Base-by-base conservation (phyloP, 2,113 vertebrate genomes). In the Serinus canaria region DNA sequence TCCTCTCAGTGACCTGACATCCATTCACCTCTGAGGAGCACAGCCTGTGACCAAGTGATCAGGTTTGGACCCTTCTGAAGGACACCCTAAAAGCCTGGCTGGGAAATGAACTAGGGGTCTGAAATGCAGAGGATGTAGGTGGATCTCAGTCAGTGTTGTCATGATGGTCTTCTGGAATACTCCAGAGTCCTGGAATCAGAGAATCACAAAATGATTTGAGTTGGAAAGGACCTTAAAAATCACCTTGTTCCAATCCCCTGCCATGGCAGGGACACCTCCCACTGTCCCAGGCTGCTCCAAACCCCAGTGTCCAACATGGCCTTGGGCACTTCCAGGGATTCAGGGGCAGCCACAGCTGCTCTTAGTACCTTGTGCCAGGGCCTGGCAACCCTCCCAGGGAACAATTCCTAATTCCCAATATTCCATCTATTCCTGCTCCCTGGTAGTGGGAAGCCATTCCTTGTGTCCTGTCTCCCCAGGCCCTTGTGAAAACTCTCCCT, bases 381-480 rank as follows among this genome's bases (percentile, higher is more conserved):
- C 43, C 66, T 88, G 0, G 2, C 10, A 30, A 56, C 30, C 58
- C 66, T 79, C 3, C 0, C n/a, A 72, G 56, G 21, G 19, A 63
- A 7, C 4, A 16, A 41, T 63, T 79, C 18, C 58, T 15, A 18
- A 37, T 37, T 37, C 25, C 43, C 31, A 41, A 0, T 13, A 10
- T 50, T 31, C 50, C 58, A 56, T 4, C 43, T 0, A 22, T 0
- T 14, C 9, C 49, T 41, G 11, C 11, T 6, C 24, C 37, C n/a
- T 56, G 16, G 6, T 49, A 49, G 1, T 78, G 5, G 6, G 30
- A 87, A 87, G 41, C 31, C 31, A 22, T 33, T 73, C 31, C 25
- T 17, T 5, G 5, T 12, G 25, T 43, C 22, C 43, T 50, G 58
- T 16, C 58, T 3, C 24, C n/a, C 20, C 24, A 55, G 1, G 1